These are phyloP conservation scores for Heliconius melpomene DNA, from an alignment of 1,140 invertebrate species.

Conservation along the genomic window DNA sequence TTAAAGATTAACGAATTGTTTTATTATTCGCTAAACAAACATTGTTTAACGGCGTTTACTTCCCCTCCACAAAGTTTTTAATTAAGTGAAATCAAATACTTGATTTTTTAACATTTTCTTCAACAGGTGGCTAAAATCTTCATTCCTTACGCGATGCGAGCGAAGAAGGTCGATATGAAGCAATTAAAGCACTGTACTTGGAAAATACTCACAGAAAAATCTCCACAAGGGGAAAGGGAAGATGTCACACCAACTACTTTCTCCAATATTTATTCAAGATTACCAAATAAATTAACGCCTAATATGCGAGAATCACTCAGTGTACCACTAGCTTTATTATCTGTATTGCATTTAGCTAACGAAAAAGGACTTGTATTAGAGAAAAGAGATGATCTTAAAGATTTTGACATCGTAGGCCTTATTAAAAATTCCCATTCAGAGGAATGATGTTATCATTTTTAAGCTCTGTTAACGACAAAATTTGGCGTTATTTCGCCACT, in stretches of 20 bases:
- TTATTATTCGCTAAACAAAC: no score
- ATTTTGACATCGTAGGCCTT: slow-evolving; percentile 70
- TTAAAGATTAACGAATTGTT: neutral
- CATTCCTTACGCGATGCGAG: slow-evolving; percentile 87
- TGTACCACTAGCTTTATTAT: slow-evolving; percentile 88
- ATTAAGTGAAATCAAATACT: no score
- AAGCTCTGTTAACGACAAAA: no score
- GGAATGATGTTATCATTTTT: no score
- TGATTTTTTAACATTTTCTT: slow-evolving; percentile 19
- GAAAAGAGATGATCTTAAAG: slow-evolving; percentile 67
- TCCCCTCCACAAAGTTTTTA: no score
- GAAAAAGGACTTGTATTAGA: slow-evolving; percentile 83
- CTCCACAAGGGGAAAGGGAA: slow-evolving; percentile 60
- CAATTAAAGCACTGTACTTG: slow-evolving; percentile 88
- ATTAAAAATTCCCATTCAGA: slow-evolving; percentile 47
- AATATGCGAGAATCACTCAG: slow-evolving; percentile 87
- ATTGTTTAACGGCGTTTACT: no score
- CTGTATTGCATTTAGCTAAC: slow-evolving; percentile 90
- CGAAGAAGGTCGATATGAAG: slow-evolving; percentile 91
- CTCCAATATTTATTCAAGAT: slow-evolving; percentile 81
- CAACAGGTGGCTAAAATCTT: slow-evolving; percentile 84
- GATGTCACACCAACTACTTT: slow-evolving; percentile 68
- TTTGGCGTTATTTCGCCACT: no score
- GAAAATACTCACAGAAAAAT: slow-evolving; percentile 79
- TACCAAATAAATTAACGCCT: slow-evolving; percentile 83